Percentiles rank a stretch among this genome's conserved stretches.
Conservation (phyloP, 2,888 invertebrate species). For the Tribolium freemani region DNA sequence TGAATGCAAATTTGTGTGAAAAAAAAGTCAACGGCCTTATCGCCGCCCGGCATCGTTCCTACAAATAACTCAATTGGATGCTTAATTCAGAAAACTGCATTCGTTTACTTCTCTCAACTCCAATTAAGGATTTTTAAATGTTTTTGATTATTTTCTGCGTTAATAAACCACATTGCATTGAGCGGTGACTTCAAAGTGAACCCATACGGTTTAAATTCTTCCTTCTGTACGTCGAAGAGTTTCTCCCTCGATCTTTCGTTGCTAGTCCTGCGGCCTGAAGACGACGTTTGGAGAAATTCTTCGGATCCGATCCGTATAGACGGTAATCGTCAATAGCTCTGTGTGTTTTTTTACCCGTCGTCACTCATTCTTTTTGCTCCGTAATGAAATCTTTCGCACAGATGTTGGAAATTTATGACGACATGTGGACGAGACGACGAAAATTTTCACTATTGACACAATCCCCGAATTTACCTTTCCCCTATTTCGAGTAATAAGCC, state of each 20-base stretch:
- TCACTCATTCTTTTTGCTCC: slow-evolving; percentile 34
- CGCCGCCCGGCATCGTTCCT: slow-evolving; percentile 52
- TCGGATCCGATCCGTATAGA: slow-evolving; percentile 41
- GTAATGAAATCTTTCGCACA: slow-evolving; percentile 49
- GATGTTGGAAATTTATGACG: slow-evolving; percentile 34
- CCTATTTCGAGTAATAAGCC: slow-evolving; percentile 56
- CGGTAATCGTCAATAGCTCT: slow-evolving; percentile 50
- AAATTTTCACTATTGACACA: too few species aligned
- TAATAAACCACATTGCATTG: slow-evolving; percentile 60
- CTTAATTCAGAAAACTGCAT: slow-evolving; percentile 59
- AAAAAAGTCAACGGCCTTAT: too few species aligned
- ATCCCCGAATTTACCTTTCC: slow-evolving; percentile 7
- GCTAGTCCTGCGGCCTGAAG: background rate
- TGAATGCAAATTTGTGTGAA: too few species aligned
- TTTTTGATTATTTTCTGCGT: slow-evolving; percentile 61
- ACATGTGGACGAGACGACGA: too few species aligned
- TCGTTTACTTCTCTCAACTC: slow-evolving; percentile 59
- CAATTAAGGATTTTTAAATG: slow-evolving; percentile 63
- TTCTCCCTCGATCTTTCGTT: background rate
- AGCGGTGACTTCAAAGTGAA: slow-evolving; percentile 57
- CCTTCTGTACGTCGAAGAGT: slow-evolving; percentile 39
- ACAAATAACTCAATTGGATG: slow-evolving; percentile 61
- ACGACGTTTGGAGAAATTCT: slow-evolving; percentile 30
- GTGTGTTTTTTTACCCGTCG: slow-evolving; percentile 40
- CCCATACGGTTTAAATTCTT: slow-evolving; percentile 38